A percentile compares a stretch with the other conserved stretches of the same genome.
Conservation (phyloP, 2,113 vertebrate genomes). For the Acrocephalus arundinaceus region DNA sequence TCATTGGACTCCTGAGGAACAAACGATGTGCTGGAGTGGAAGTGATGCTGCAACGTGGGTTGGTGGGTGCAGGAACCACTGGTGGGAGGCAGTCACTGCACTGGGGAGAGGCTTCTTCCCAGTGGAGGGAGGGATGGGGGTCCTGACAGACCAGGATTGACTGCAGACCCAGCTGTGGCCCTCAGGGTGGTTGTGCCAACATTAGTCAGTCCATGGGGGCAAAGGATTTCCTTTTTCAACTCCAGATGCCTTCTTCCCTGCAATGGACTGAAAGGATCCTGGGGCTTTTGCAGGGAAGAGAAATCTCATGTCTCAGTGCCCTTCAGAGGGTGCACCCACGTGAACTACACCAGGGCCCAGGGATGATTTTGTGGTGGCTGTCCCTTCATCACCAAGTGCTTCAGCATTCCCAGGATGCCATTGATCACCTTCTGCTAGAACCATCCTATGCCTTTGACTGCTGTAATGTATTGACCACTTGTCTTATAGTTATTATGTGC, state of each 20-base stretch:
- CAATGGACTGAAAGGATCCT: background rate
- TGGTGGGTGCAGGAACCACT: background rate
- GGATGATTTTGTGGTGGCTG: background rate
- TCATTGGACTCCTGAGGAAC: background rate
- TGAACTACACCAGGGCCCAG: background rate
- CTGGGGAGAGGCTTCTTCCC: background rate
- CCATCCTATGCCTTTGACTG: constrained; percentile 7
- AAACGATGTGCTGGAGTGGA: constrained; percentile 13
- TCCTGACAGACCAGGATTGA: background rate
- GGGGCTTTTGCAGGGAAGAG: background rate
- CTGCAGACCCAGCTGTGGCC: accelerated
- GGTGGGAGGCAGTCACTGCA: background rate
- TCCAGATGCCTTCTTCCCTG: background rate
- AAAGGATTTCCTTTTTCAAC: background rate
- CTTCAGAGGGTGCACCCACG: background rate
- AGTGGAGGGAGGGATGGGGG: background rate
- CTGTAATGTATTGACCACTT: constrained; percentile 26
- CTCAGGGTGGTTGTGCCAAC: accelerated
- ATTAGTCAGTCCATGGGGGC: background rate
- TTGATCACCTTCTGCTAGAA: constrained; percentile 24
- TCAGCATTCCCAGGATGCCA: background rate
- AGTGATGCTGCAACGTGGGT: accelerated
- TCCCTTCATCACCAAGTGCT: background rate
- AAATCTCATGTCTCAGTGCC: background rate
- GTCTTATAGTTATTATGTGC: constrained; percentile 38